These are phyloP conservation scores for Conus betulinus DNA, from an alignment of 1,140 invertebrate genomes.

Conservation along the genomic window DNA sequence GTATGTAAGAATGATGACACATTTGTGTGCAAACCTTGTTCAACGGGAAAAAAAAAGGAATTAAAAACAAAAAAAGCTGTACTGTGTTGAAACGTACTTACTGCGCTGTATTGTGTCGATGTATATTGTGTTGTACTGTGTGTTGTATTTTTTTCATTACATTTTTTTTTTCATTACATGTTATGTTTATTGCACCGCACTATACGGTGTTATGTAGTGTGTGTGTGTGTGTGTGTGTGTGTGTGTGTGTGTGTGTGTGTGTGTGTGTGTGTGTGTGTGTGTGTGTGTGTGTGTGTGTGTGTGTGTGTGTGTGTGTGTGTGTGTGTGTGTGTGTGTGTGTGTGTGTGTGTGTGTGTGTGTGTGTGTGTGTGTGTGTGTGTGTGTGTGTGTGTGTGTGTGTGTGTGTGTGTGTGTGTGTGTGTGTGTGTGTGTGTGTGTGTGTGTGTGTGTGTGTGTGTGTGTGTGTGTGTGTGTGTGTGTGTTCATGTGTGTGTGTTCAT, in stretches of 20 bases:
- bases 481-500: not conserved
- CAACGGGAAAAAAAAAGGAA: no score
- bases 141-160: no score
- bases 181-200: no score
- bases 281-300: not conserved
- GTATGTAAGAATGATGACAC: no score
- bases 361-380: not conserved
- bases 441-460: not conserved
- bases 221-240: no score
- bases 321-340: slow-evolving; percentile 10
- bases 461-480: not conserved
- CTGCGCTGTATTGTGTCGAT: no score
- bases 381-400: not conserved
- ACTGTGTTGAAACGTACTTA: no score
- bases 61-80: no score
- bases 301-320: not conserved
- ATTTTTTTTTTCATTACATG: no score
- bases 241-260: not conserved
- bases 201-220: no score
- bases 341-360: slow-evolving; percentile 10
- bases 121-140: no score
- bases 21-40: no score
- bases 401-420: not conserved
- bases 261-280: not conserved
- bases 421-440: not conserved